These are phyloP conservation scores for Mystacornis crossleyi DNA, from an alignment of 2,113 vertebrate species.

Conservation along the genomic window DNA sequence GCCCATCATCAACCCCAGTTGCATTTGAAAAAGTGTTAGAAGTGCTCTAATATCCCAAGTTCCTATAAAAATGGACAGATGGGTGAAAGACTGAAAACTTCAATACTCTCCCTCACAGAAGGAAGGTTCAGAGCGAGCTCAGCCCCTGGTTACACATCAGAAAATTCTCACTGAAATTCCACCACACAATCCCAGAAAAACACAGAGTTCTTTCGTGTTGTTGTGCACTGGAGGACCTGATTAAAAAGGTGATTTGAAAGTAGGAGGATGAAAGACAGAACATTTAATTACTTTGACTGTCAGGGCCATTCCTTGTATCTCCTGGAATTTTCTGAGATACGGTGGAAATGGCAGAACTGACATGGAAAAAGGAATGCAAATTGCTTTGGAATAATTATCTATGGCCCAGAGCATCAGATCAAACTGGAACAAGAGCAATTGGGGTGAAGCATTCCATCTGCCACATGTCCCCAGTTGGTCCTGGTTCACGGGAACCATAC, in stretches of 20 bases:
- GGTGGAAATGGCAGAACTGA: neutral
- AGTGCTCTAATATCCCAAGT: neutral
- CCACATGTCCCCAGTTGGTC: accelerated
- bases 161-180: neutral
- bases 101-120: neutral
- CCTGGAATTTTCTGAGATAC: neutral
- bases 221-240: neutral
- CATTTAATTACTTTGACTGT: neutral
- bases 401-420: neutral
- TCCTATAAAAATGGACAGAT: neutral
- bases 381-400: neutral
- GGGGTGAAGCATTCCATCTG: neutral
- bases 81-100: neutral
- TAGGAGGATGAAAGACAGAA: neutral
- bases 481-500: neutral
- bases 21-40: neutral
- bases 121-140: neutral
- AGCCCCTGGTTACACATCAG: neutral
- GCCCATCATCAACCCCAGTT: neutral
- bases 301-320: neutral
- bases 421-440: neutral
- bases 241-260: neutral
- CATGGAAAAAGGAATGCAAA: neutral
- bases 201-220: neutral
- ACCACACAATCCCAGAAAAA: neutral